Conservation (phyloP, 2,888 invertebrate species). For the Agonopterix heracliana region DNA sequence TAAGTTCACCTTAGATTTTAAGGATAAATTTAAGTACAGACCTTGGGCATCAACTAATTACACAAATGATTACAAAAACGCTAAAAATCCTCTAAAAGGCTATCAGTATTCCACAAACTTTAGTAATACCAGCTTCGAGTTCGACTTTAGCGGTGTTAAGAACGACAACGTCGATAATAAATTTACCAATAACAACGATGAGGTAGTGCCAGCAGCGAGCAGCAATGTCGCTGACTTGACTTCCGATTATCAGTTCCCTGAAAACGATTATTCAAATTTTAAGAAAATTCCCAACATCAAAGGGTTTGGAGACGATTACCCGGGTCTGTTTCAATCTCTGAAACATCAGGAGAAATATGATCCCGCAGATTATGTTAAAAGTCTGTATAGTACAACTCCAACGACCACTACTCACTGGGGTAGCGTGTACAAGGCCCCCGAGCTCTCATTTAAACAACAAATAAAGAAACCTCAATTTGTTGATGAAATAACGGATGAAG, state of each 20-base stretch:
- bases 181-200: conserved; percentile 42
- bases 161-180: conserved; percentile 3
- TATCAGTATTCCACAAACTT: conserved; percentile 56
- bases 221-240: conserved; percentile 47
- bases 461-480: conserved; percentile 35
- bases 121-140: conserved; percentile 51
- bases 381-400: conserved; percentile 39
- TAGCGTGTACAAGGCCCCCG: conserved; percentile 45
- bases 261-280: conserved; percentile 40
- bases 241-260: conserved; percentile 40
- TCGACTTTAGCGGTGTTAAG: conserved; percentile 40
- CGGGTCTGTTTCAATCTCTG: conserved; percentile 23
- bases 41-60: conserved; percentile 34
- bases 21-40: conserved; percentile 49
- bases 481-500: conserved; percentile 40
- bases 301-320: conserved; percentile 36
- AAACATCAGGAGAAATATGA: conserved; percentile 37
- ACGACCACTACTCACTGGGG: conserved; percentile 52
- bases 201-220: conserved; percentile 51
- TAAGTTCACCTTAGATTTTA: conserved; percentile 32
- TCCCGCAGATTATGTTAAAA: conserved; percentile 45
- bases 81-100: conserved; percentile 44
- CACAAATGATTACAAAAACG: conserved; percentile 33
- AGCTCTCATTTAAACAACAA: conserved; percentile 40
- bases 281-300: conserved; percentile 45